These are phyloP conservation scores for Corvus moneduloides DNA, from an alignment of 2,113 vertebrate genomes.

Conservation along the genomic window DNA sequence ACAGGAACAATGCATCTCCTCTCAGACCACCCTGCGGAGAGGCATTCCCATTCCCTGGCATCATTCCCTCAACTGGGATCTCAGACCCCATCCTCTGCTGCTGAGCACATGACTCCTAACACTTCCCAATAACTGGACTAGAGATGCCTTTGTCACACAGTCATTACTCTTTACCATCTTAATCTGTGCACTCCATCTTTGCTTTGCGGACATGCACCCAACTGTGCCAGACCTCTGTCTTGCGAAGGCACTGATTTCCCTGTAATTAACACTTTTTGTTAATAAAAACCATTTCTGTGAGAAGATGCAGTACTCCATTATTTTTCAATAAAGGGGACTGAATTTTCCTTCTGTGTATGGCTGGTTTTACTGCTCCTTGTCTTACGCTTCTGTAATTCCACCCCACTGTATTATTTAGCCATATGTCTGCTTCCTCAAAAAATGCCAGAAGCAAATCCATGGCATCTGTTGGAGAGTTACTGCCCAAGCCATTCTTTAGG, in stretches of 20 bases:
- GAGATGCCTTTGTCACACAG: not conserved
- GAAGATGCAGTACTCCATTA: not conserved
- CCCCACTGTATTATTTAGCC: constrained; percentile 44
- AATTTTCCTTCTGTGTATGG: not conserved
- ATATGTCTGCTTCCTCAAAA: constrained; percentile 66
- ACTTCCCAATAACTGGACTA: not conserved
- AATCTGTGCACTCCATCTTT: not conserved
- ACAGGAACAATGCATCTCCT: not conserved
- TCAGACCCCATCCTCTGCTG: not conserved
- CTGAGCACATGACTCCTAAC: not conserved
- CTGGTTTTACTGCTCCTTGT: not conserved
- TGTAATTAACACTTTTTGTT: not conserved
- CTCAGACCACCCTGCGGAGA: not conserved
- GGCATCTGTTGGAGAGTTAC: constrained; percentile 56
- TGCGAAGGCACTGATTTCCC: not conserved
- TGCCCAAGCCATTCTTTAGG: constrained; percentile 35
- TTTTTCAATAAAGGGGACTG: not conserved
- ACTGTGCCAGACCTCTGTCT: not conserved
- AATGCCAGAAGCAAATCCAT: constrained; percentile 62
- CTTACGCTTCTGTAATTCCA: constrained; percentile 44
- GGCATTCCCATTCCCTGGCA: not conserved
- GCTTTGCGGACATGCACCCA: not conserved
- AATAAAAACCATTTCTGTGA: not conserved
- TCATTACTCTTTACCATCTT: not conserved
- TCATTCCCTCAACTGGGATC: not conserved